Conservation (phyloP, 2,797 vertebrate species). For the Buphagus erythrorhynchus region DNA sequence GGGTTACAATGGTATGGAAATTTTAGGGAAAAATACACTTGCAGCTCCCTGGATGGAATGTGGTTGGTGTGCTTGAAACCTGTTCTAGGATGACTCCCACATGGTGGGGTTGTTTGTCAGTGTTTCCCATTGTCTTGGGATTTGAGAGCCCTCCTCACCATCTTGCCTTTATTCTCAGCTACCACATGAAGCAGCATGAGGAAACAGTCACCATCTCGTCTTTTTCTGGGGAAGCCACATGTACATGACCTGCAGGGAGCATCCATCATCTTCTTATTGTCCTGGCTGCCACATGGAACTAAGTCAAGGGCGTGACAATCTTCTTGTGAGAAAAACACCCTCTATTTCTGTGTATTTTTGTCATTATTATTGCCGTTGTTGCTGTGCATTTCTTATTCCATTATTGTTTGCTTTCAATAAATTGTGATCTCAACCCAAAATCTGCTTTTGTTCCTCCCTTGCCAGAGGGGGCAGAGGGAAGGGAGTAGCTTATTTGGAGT, state of each 20-base stretch:
- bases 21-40: not conserved
- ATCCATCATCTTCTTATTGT: no score
- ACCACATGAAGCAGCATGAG: no score
- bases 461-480: not conserved
- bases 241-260: accelerated
- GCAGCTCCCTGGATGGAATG: not conserved
- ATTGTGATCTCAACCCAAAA: not conserved
- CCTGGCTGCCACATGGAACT: accelerated
- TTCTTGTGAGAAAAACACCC: not conserved
- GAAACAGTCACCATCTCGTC: not conserved
- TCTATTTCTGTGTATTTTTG: not conserved
- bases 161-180: not conserved
- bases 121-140: not conserved
- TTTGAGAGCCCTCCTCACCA: not conserved
- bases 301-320: not conserved
- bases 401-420: not conserved
- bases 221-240: not conserved
- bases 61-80: accelerated
- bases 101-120: accelerated
- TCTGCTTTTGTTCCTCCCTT: not conserved
- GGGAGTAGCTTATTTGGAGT: not conserved
- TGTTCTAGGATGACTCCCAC: not conserved
- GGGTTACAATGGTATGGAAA: not conserved
- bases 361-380: no score
- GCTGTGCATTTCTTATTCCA: not conserved